Evolutionary conservation across 2,888 invertebrate species (phyloP).

Genomic region (Fragum whitleyi): DNA sequence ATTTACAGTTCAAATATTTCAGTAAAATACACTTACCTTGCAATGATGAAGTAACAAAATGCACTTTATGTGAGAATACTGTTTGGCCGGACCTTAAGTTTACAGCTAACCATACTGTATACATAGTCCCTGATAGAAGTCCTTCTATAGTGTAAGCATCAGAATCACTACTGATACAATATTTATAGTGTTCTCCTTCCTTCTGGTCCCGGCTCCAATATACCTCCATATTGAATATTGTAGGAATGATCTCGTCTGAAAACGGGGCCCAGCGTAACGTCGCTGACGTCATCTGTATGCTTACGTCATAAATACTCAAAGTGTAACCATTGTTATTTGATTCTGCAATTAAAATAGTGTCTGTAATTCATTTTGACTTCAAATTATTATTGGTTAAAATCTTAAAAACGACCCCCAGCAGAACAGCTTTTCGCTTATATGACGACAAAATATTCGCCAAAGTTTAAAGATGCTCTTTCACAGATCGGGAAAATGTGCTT

Average conservation of each 20-base stretch:
- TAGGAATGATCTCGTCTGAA: not conserved
- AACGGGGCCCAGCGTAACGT: conserved; percentile 40
- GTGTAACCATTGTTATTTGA: conserved; percentile 21
- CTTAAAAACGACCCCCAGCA: no score
- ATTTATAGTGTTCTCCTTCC: conserved; percentile 25
- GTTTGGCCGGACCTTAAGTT: conserved; percentile 37
- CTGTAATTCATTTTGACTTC: no score
- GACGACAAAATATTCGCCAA: no score
- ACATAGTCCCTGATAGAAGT: conserved; percentile 41
- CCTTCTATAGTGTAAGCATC: conserved; percentile 33
- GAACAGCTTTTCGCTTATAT: no score
- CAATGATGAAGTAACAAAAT: conserved; percentile 50
- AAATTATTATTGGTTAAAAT: no score
- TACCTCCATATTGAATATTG: conserved; percentile 42
- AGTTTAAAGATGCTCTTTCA: no score
- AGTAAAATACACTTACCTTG: conserved; percentile 2
- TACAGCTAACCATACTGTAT: conserved; percentile 48
- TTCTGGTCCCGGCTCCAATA: conserved; percentile 31
- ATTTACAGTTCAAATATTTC: no score
- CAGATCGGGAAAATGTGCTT: no score
- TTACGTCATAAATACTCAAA: conserved; percentile 29
- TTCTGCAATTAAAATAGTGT: no score
- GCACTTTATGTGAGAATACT: conserved; percentile 48
- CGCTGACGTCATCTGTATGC: conserved; percentile 32
- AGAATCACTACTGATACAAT: conserved; percentile 25